Evolutionary conservation across 2,888 invertebrate species (phyloP).

Genomic region (Melieria omissa): DNA sequence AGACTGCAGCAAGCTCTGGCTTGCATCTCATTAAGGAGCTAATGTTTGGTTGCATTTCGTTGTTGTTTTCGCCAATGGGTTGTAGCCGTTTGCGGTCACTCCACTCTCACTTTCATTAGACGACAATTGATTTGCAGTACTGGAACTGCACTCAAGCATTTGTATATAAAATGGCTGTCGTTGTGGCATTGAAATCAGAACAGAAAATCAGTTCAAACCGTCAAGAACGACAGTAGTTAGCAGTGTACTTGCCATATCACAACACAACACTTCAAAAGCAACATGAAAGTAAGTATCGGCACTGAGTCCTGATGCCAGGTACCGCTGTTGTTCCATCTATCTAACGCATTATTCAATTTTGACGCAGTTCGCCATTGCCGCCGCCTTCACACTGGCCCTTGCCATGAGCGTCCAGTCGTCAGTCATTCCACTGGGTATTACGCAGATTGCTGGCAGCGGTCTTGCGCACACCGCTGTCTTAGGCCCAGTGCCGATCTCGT

Average conservation of each 20-base stretch:
- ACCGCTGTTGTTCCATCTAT: not conserved
- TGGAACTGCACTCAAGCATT: not conserved
- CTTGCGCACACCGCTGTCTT: conserved; percentile 57
- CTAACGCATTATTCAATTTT: not conserved
- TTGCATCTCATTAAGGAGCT: conserved; percentile 15
- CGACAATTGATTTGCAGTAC: conserved; percentile 1
- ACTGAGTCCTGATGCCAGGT: not conserved
- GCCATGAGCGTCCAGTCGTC: conserved; percentile 62
- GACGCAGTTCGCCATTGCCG: conserved; percentile 54
- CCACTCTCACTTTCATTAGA: conserved; percentile 23
- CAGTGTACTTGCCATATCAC: conserved; percentile 30
- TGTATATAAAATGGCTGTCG: conserved; percentile 34
- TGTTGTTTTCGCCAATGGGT: conserved; percentile 6
- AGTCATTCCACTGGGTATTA: conserved; percentile 52
- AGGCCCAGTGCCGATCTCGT: conserved; percentile 39
- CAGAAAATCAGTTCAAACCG: conserved; percentile 56
- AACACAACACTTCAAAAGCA: conserved; percentile 42
- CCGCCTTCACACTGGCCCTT: conserved; percentile 61
- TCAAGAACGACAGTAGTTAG: conserved; percentile 31
- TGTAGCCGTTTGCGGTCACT: not conserved
- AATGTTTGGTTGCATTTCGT: not conserved
- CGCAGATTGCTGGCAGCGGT: conserved; percentile 48
- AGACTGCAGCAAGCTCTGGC: not conserved
- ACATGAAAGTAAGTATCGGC: conserved; percentile 57
- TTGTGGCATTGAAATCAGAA: conserved; percentile 52